phyloP scores from a whole-genome alignment of 30 jellyfish, hydroid and myxozoan genomes.

The Chironex yamaguchii region DNA sequence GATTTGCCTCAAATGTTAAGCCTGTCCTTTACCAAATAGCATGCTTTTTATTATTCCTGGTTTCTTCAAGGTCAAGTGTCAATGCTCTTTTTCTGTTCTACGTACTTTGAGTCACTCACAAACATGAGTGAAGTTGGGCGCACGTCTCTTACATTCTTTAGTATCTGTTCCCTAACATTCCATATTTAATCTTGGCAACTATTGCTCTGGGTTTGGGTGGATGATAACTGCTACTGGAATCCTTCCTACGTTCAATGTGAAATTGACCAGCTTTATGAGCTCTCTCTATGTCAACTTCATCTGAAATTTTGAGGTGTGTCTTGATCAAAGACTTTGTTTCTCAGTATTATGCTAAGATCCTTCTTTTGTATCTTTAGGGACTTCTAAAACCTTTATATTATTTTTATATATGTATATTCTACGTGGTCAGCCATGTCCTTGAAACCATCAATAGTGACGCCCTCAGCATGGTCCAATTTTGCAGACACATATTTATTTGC shows the following conservation, averaged over 20 bases:
- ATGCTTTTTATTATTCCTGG: too few species aligned
- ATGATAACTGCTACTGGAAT: constrained; percentile 3
- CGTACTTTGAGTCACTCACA: constrained; percentile 1
- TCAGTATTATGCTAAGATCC: constrained; percentile 55
- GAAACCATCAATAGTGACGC: constrained; percentile 14
- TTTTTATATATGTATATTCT: constrained; percentile 34
- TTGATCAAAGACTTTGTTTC: constrained; percentile 19
- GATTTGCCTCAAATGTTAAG: too few species aligned
- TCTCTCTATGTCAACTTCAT: constrained; percentile 29
- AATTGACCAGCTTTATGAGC: not conserved
- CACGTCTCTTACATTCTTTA: constrained; percentile 10
- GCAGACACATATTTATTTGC: not conserved
- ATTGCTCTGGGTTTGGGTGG: constrained; percentile 35
- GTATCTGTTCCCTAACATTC: constrained; percentile 10
- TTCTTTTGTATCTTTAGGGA: constrained; percentile 62
- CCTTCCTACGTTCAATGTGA: not conserved
- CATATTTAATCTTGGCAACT: constrained; percentile 4
- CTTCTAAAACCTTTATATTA: constrained; percentile 34
- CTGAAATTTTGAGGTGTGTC: not conserved
- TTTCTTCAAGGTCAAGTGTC: too few species aligned
- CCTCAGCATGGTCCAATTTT: constrained; percentile 9
- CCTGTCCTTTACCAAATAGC: too few species aligned
- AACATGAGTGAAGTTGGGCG: not conserved
- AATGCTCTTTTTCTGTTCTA: too few species aligned
- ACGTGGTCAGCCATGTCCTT: constrained; percentile 66